Evolutionary conservation across 2,888 invertebrate species (phyloP), one percentile per base, ranked within the genome.

Genomic region (Erpobdella octoculata): DNA sequence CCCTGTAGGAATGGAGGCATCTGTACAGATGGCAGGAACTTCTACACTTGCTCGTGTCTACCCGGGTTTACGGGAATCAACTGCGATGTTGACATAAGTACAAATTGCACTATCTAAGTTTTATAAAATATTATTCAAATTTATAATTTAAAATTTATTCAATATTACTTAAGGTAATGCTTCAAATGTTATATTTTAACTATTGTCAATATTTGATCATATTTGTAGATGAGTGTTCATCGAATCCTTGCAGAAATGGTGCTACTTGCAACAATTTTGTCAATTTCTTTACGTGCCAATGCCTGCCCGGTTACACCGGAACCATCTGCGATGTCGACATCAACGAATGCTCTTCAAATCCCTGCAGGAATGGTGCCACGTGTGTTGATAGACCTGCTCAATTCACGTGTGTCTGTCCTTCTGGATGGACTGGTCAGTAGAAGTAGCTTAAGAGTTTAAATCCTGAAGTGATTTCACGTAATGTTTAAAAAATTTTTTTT

Each of bases 31-130:
- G 72, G 66, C 1, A 18, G 75, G 15, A 75, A 75, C 28, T 31
- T 62, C 36, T 77, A 71, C 67, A 69, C 67, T 2, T 77, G 77
- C 59, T n/a, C 37, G 35, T 77, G 69, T 68, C 18, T 38, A 0
- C 53, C 71, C 31, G 77, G 77, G 5, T 77, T 65, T 61, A 71
- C 72, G 8, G 76, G 76, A 0, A 87, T 62, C 31, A 53, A 53
- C 5, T 53, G 53, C 15, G 53, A 53, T 21, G 28, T 53, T 28
- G 21, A 53, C 18, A 4, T n/a, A n/a, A n/a, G 53, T 53, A 53
- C n/a, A n/a, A n/a, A n/a, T n/a, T n/a, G n/a, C 46, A 46, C 21
- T 46, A n/a, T 46, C 3, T n/a, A 46, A 46, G 18, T 3, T 46
- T 46, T 5, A 46, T 46, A 3, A 46, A n/a, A 5, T 3, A 5